Base-by-base conservation (phyloP, 2,797 vertebrate species). In the Esox masquinongy region DNA sequence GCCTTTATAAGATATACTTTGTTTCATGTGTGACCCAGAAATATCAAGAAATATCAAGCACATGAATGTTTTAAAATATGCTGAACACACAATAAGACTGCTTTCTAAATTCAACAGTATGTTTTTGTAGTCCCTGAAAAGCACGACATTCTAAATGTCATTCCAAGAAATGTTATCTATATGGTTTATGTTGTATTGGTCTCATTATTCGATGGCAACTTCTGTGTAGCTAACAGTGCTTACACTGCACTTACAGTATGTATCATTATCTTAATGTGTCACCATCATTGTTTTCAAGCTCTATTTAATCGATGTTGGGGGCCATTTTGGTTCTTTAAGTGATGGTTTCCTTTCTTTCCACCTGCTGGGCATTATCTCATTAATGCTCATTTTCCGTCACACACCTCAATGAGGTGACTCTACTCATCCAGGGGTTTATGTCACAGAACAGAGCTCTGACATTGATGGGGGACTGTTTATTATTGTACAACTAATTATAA, bases 281-380 rank as follows among this genome's bases (percentile, higher is more conserved):
- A 89, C 83, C 50, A 83, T 90, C 88, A 84, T 87, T 73, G 50
- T 74, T 90, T 84, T 84, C 80, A 75, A 85, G 77, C 81, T 82
- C 71, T 77, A 74, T 84, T 80, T 80, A 59, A 84, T 80, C 77
- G 88, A 88, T 88, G 88, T 89, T 89, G 85, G 77, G 51, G 19
- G 83, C 84, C 82, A 78, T 87, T 83, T 85, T 86, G 71, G 76
- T 85, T 89, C 86, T 91, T 90, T 88, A 91, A 91, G 87, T 86
- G 89, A 85, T 88, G 84, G 83, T 91, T 88, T 87, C 84, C 85
- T 88, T 82, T 83, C 79, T 43, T 88, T 89, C 82, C 87, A 80
- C 93, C 91, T 73, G 92, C 94, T 94, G 94, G 81, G 92, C 80
- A 84, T 83, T 79, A 77, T 78, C 92, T 94, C 91, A 93, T 94